Conservation (phyloP, 2,888 invertebrate genomes). For the Ennomos erosarius region DNA sequence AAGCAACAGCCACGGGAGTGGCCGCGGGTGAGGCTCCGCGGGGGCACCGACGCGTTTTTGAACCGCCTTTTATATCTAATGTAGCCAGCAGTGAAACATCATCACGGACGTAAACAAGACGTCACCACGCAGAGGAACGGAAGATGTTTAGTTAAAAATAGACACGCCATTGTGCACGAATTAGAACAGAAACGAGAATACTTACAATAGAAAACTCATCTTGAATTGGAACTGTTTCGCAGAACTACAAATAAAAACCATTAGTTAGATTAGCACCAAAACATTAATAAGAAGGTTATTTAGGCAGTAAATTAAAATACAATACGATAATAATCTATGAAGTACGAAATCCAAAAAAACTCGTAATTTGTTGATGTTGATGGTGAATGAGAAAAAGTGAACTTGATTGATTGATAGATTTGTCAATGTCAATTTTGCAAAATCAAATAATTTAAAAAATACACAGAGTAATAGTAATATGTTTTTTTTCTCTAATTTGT, state of each 20-base stretch:
- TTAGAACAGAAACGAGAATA: slow-evolving; percentile 47
- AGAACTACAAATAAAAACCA: slow-evolving; percentile 46
- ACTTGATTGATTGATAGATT: no score
- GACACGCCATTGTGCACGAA: slow-evolving; percentile 46
- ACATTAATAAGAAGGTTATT: slow-evolving; percentile 64
- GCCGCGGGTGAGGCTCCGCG: slow-evolving; percentile 21
- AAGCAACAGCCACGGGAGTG: no score
- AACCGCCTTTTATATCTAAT: slow-evolving; percentile 39
- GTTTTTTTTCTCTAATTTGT: no score
- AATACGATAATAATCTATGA: no score
- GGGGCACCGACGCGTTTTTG: slow-evolving; percentile 4
- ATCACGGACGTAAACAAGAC: slow-evolving; percentile 69
- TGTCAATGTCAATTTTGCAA: no score
- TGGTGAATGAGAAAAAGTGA: no score
- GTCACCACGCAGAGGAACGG: slow-evolving; percentile 54
- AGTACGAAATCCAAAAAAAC: no score
- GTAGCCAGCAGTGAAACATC: slow-evolving; percentile 43
- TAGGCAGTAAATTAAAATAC: neutral
- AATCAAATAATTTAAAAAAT: no score
- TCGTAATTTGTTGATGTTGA: no score
- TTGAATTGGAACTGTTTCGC: slow-evolving; percentile 52
- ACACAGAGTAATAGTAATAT: no score
- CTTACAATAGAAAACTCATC: slow-evolving; percentile 89
- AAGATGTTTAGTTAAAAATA: slow-evolving; percentile 70
- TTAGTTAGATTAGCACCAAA: slow-evolving; percentile 60